Evolutionary conservation across 92 coral and sea anemone species (phyloP).

Genomic region (Porites divaricata): DNA sequence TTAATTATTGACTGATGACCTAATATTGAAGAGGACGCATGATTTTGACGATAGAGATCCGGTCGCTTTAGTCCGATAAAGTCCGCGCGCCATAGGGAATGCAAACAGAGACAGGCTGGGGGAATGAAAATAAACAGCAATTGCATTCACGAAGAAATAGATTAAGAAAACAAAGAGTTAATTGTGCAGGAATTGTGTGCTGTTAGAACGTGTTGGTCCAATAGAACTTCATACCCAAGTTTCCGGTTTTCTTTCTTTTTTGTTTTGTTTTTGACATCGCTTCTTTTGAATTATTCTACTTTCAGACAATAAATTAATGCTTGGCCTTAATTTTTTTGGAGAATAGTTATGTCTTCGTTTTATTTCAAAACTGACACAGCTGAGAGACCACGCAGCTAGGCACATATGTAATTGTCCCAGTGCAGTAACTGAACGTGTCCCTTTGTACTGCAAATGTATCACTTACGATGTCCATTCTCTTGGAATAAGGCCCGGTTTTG

Average conservation of each 20-base stretch:
- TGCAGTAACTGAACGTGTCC: not conserved
- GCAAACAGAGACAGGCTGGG: slow-evolving; percentile 13
- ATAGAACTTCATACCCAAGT: not conserved
- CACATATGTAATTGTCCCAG: slow-evolving; percentile 14
- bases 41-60: slow-evolving; percentile 21
- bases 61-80: slow-evolving; percentile 9
- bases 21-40: slow-evolving; percentile 3
- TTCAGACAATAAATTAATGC: not conserved
- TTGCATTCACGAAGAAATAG: slow-evolving; percentile 4
- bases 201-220: not conserved
- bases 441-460: not conserved
- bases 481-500: not conserved
- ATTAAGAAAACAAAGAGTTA: slow-evolving; percentile 14
- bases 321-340: not conserved
- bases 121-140: slow-evolving; percentile 6
- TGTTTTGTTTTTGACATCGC: too few relatives aligned
- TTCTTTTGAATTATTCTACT: not conserved
- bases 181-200: not conserved
- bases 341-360: not conserved
- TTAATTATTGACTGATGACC: slow-evolving; percentile 3
- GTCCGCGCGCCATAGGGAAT: slow-evolving; percentile 11
- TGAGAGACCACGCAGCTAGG: not conserved
- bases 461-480: not conserved
- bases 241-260: not conserved
- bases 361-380: not conserved